Base-by-base conservation (phyloP, 2,797 vertebrate genomes). In the Sarcoramphus papa region DNA sequence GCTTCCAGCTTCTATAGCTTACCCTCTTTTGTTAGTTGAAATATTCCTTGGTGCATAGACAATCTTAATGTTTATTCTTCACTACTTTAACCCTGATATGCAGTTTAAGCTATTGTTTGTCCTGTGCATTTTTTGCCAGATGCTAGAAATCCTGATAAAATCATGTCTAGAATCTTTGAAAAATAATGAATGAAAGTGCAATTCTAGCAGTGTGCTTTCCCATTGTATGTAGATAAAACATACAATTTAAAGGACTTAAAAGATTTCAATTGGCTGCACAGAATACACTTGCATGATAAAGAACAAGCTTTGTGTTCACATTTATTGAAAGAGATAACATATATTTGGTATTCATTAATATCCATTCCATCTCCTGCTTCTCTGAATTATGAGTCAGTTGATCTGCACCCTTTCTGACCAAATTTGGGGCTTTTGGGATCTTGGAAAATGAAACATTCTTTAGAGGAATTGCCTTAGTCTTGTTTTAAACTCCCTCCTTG, bases 81-180 rank as follows among this genome's bases (percentile, higher is more conserved):
- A 18, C 56, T 75, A 47, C 31, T 84, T 84, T 94, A 87, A 82
- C 51, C 13, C 47, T 74, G n/a, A 48, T 73, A 45, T 3, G 7
- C 51, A 82, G 25, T 51, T 94, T 83, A 88, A 96, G 31, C 62
- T 84, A 51, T 64, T 60, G n/a, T 78, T 95, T 95, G 51, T 79
- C 62, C 30, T 48, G 12, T 56, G 51, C 30, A 25, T 86, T 95
- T 95, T 70, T 88, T 47, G 7, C 28, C 80, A 92, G 57, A 59
- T 85, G 40, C 76, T 84, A 73, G 63, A 88, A 94, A 81, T 93
- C 35, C 76, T 47, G 59, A 65, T 86, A 78, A 83, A 90, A 88
- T 59, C 4, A 30, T 41, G 33, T 70, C 9, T 48, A 70, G 21
- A 84, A 81, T 77, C 11, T 65, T 54, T 76, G 25, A 78, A 75